Conservation (phyloP, 53 echinoderm and acorn worm genomes). For the Luidia sarsii region DNA sequence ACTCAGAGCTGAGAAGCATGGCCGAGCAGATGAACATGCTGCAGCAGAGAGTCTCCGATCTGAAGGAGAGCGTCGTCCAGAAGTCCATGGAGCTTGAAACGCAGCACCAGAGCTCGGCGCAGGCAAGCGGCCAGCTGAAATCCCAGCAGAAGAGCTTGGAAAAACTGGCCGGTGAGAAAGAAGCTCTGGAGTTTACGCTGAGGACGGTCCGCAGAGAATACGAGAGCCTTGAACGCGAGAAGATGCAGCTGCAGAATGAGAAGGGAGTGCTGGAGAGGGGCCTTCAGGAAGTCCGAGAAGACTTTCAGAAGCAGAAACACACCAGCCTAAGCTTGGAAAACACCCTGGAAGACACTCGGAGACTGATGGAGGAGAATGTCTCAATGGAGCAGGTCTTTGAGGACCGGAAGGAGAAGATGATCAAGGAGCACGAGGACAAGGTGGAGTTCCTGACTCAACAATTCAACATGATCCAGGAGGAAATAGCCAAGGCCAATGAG, state of each 20-base stretch:
- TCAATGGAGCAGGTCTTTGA: conserved; percentile 81
- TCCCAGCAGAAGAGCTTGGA: conserved; percentile 34
- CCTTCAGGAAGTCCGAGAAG: conserved; percentile 51
- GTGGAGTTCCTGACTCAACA: conserved; percentile 93
- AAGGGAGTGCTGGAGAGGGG: conserved; percentile 47
- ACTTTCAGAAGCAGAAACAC: conserved; percentile 51
- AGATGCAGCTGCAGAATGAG: conserved; percentile 13
- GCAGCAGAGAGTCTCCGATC: conserved; percentile 38
- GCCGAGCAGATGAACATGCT: conserved; percentile 28
- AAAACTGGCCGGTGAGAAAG: conserved; percentile 29
- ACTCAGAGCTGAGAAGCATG: neutral
- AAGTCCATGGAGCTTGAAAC: conserved; percentile 47
- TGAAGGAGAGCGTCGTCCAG: conserved; percentile 34
- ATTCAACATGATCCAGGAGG: conserved; percentile 80
- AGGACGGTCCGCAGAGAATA: conserved; percentile 5
- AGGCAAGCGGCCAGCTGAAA: conserved; percentile 11
- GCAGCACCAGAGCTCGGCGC: conserved; percentile 2
- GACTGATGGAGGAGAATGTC: conserved; percentile 68
- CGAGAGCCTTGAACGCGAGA: conserved; percentile 21
- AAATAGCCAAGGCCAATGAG: conserved; percentile 63
- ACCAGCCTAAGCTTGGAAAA: conserved; percentile 56
- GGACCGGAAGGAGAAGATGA: conserved; percentile 81
- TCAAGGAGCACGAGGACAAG: conserved; percentile 88
- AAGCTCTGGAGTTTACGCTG: conserved; percentile 5
- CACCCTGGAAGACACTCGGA: conserved; percentile 72